A percentile compares a stretch with the other conserved stretches of the same genome.
Conservation (phyloP, 2,797 vertebrate genomes). For the Chelidonichthys spinosus region DNA sequence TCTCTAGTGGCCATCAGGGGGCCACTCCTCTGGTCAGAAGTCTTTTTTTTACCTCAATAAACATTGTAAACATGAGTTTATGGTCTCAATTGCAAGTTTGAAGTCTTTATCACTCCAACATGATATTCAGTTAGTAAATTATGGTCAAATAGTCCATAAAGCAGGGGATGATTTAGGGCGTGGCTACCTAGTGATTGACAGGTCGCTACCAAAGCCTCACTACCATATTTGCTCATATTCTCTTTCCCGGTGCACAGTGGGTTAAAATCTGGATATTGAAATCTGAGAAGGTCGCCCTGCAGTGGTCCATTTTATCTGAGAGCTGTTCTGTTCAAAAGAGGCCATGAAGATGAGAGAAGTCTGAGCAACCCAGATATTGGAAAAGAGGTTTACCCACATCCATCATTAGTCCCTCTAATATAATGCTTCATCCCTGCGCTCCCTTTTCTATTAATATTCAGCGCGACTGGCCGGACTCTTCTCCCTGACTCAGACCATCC, state of each 20-base stretch:
- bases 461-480: constrained; percentile 59
- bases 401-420: constrained; percentile 82
- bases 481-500: constrained; percentile 78
- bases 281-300: constrained; percentile 59
- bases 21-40: too few species aligned
- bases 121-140: too few species aligned
- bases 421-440: constrained; percentile 65
- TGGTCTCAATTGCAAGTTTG: too few species aligned
- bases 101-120: too few species aligned
- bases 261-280: constrained; percentile 75
- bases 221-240: neutral
- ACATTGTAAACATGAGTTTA: too few species aligned
- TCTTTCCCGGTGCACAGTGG: constrained; percentile 30
- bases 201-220: too few species aligned
- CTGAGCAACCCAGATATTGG: constrained; percentile 79
- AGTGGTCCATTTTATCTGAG: constrained; percentile 60
- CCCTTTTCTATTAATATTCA: constrained; percentile 80
- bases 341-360: constrained; percentile 67
- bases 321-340: constrained; percentile 74
- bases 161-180: too few species aligned
- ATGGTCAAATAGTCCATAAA: too few species aligned
- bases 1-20: too few species aligned
- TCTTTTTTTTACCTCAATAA: too few species aligned
- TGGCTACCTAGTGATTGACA: too few species aligned
- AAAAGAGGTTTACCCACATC: constrained; percentile 73